phyloP scores from a whole-genome alignment of 2,113 vertebrate genomes.

The Odontophorus gujanensis region DNA sequence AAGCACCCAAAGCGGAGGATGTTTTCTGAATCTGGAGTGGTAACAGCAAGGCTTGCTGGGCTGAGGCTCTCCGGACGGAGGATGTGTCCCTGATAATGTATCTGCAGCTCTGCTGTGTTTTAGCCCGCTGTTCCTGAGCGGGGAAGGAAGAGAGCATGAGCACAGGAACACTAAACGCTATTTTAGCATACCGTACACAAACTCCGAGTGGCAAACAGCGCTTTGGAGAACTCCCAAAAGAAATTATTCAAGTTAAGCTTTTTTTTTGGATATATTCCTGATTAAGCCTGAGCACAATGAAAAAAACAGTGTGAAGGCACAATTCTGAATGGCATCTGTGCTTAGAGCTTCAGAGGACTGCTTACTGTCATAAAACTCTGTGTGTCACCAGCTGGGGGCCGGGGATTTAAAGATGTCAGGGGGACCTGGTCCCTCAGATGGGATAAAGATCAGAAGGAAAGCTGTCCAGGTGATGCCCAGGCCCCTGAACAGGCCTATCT shows the following conservation, averaged over 20 bases:
- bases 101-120: conserved; percentile 57
- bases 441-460: conserved; percentile 96
- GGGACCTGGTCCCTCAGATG: conserved; percentile 92
- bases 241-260: conserved; percentile 83
- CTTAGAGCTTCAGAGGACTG: conserved; percentile 87
- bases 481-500: conserved; percentile 91
- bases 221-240: conserved; percentile 83
- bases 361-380: conserved; percentile 90
- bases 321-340: conserved; percentile 90
- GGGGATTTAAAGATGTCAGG: conserved; percentile 87
- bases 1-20: conserved; percentile 15
- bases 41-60: background rate
- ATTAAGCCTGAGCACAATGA: conserved; percentile 88
- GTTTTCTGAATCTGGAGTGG: background rate
- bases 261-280: conserved; percentile 85
- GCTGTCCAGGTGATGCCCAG: conserved; percentile 92
- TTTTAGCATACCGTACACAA: conserved; percentile 79
- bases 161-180: conserved; percentile 74
- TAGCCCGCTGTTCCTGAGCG: conserved; percentile 48
- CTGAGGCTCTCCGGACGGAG: background rate
- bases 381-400: conserved; percentile 92
- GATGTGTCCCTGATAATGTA: conserved; percentile 42
- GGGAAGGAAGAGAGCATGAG: conserved; percentile 56
- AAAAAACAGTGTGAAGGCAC: conserved; percentile 88
- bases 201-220: conserved; percentile 79